Evolutionary conservation across 1,140 invertebrate genomes (phyloP).

Genomic region (Lasaia peninsularis): DNA sequence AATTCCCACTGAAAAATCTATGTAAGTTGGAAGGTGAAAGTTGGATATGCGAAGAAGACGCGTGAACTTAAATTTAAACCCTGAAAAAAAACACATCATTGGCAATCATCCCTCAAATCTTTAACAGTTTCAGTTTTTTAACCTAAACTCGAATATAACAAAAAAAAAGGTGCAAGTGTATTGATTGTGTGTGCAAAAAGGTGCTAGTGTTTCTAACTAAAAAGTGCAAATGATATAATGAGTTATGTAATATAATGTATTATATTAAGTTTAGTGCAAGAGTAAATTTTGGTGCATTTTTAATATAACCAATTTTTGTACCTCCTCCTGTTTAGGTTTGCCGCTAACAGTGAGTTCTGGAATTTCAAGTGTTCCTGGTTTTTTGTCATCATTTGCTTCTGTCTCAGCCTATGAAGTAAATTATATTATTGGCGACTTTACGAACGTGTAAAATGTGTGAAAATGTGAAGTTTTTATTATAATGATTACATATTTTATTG

Average conservation of each 20-base stretch:
- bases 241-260: no score
- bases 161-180: slow-evolving; percentile 22
- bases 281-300: slow-evolving; percentile 37
- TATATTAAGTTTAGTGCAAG: slow-evolving; percentile 33
- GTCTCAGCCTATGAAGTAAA: slow-evolving; percentile 66
- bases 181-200: slow-evolving; percentile 26
- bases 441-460: slow-evolving; percentile 25
- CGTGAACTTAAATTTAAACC: no score
- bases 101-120: no score
- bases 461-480: slow-evolving; percentile 1
- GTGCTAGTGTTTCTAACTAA: slow-evolving; percentile 9
- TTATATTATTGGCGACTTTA: slow-evolving; percentile 59
- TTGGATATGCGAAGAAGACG: no score
- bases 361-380: slow-evolving; percentile 51
- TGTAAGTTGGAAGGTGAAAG: no score
- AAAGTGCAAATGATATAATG: neutral
- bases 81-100: no score
- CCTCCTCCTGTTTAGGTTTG: slow-evolving; percentile 54
- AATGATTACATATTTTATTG: neutral
- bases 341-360: slow-evolving; percentile 54
- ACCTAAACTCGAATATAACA: neutral
- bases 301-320: slow-evolving; percentile 45
- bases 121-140: no score
- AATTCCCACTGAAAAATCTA: no score
- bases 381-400: slow-evolving; percentile 50